Evolutionary conservation across 2,797 vertebrate species (phyloP).

Genomic region (Vultur gryphus): DNA sequence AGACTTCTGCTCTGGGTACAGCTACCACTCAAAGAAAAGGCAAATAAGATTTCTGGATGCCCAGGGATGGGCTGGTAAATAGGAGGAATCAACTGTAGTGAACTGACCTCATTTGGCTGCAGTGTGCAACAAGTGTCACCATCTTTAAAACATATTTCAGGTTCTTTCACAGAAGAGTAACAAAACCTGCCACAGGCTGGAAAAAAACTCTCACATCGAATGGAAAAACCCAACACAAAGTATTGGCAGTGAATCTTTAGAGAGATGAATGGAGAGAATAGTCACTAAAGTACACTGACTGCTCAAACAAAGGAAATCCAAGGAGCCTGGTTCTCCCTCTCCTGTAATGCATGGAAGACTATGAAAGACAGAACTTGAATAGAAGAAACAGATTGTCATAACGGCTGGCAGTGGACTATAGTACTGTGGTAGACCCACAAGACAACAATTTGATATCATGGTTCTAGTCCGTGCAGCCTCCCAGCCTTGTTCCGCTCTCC

Average conservation of each 20-base stretch:
- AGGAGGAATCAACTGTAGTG: background rate
- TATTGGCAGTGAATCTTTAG: background rate
- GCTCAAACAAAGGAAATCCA: background rate
- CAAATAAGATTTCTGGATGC: background rate
- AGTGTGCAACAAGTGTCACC: background rate
- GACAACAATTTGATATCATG: background rate
- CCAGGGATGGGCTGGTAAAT: background rate
- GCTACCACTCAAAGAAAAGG: background rate
- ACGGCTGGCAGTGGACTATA: background rate
- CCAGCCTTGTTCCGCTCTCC: background rate
- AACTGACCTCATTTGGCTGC: background rate
- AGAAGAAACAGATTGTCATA: background rate
- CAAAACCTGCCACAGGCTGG: background rate
- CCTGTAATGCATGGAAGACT: background rate
- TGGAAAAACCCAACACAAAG: background rate
- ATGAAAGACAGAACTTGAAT: background rate
- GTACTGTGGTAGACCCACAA: background rate
- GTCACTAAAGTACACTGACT: background rate
- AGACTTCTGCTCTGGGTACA: background rate
- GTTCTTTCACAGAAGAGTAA: background rate
- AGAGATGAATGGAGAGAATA: background rate
- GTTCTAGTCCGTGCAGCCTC: background rate
- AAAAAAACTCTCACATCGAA: background rate
- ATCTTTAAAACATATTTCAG: background rate
- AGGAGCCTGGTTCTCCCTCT: background rate